These are phyloP conservation scores for Pantherophis guttatus DNA, from an alignment of 2,113 vertebrate genomes.

Conservation along the genomic window DNA sequence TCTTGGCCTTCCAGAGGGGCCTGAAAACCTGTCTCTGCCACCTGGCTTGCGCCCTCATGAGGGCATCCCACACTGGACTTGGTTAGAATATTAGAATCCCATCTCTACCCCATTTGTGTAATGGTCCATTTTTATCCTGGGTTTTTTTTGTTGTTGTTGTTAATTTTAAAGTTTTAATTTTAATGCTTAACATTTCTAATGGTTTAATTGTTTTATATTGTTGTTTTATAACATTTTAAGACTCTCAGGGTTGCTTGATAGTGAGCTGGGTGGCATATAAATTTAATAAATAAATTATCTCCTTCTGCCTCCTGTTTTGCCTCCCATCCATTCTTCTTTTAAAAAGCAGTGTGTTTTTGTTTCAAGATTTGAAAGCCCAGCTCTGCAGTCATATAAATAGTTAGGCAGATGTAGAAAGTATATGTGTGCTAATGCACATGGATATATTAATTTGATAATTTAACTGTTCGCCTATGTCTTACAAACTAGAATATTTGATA, in stretches of 20 bases:
- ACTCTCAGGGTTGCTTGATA: not conserved
- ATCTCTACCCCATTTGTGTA: not conserved
- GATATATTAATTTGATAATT: not conserved
- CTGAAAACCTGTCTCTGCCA: not conserved
- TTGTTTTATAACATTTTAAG: not conserved
- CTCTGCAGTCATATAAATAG: not conserved
- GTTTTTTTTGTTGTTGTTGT: not conserved
- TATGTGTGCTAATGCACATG: not conserved
- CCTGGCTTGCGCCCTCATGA: not conserved
- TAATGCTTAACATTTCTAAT: not conserved
- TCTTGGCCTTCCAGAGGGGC: not conserved
- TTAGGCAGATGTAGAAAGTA: not conserved
- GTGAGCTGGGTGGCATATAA: not conserved
- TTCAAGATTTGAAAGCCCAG: not conserved
- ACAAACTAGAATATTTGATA: not conserved
- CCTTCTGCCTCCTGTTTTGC: not conserved
- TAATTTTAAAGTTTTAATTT: not conserved
- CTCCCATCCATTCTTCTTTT: not conserved
- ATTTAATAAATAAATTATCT: not conserved
- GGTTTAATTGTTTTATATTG: not conserved
- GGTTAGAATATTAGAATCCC: not conserved
- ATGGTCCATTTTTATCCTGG: not conserved
- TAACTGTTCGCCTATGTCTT: not conserved
- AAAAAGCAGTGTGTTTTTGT: not conserved
- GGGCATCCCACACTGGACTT: not conserved